phyloP scores from a whole-genome alignment of 1,140 invertebrate species.

The Conus betulinus region DNA sequence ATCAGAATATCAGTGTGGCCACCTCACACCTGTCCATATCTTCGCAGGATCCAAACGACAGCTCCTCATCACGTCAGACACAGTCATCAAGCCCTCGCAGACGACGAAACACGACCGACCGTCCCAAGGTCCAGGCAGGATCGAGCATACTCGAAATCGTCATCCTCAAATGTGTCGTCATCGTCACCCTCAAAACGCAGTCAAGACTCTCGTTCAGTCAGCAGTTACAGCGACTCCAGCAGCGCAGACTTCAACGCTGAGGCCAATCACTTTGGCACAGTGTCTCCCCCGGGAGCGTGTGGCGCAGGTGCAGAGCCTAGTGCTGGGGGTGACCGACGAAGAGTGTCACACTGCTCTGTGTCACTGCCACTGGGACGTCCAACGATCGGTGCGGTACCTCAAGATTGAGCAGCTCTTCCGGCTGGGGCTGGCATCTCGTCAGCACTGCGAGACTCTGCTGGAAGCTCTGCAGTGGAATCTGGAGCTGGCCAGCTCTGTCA shows the following conservation, averaged over 20 bases:
- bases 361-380: slow-evolving; percentile 80
- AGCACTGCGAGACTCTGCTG: slow-evolving; percentile 85
- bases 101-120: background rate
- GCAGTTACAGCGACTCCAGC: slow-evolving; percentile 17
- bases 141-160: slow-evolving; percentile 6
- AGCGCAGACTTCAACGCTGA: background rate
- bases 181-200: slow-evolving; percentile 12
- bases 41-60: background rate
- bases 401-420: slow-evolving; percentile 84
- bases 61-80: background rate
- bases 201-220: background rate
- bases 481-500: slow-evolving; percentile 86
- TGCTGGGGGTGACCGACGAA: slow-evolving; percentile 75
- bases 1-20: slow-evolving; percentile 61
- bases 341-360: slow-evolving; percentile 80
- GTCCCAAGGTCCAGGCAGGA: background rate
- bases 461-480: slow-evolving; percentile 87
- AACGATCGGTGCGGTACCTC: slow-evolving; percentile 82
- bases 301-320: slow-evolving; percentile 62
- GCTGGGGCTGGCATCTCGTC: slow-evolving; percentile 84
- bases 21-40: slow-evolving; percentile 46
- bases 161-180: background rate
- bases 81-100: background rate
- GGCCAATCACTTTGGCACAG: slow-evolving; percentile 42
- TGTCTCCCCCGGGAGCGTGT: slow-evolving; percentile 67